phyloP scores from a whole-genome alignment of 37 sponge, comb jelly and placozoan species.

The Eunapius fragilis region DNA sequence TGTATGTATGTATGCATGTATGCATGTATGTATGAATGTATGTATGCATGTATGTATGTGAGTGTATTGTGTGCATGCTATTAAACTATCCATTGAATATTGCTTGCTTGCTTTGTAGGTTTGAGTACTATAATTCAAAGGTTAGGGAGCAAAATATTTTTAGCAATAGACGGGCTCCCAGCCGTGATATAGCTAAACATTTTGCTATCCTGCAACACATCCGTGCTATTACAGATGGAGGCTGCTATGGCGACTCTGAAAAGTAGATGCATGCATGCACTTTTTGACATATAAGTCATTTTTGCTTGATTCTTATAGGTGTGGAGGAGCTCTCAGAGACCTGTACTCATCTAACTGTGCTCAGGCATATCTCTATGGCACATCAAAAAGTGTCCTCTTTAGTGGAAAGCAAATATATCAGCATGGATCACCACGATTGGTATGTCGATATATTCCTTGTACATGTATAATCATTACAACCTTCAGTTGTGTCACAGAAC shows the following conservation, averaged over 20 bases:
- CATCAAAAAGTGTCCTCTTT: background rate
- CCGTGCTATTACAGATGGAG: constrained; percentile 13
- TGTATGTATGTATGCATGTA: too few relatives aligned
- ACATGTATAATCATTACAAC: too few relatives aligned
- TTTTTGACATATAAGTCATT: background rate
- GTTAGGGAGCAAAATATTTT: constrained; percentile 34
- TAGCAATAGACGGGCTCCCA: constrained; percentile 50
- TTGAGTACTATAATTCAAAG: constrained; percentile 44
- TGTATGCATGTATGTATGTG: too few relatives aligned
- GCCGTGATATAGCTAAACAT: constrained; percentile 36
- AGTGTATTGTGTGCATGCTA: too few relatives aligned
- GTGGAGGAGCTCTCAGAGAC: constrained; percentile 19
- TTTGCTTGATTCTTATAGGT: background rate
- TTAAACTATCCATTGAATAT: too few relatives aligned
- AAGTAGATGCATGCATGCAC: background rate
- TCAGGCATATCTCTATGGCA: constrained; percentile 18
- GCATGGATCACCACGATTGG: constrained; percentile 31
- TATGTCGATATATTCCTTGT: background rate
- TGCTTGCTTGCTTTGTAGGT: constrained; percentile 22
- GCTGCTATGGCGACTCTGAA: background rate
- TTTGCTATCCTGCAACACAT: constrained; percentile 20
- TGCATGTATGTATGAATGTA: too few relatives aligned
- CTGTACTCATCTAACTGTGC: background rate
- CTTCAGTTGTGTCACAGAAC: too few relatives aligned
- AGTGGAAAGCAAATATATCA: constrained; percentile 17